These are phyloP conservation scores for cattle (Bos taurus) DNA, from an alignment of 2,113 vertebrate genomes.

Conservation along the genomic window ARS-UCD2.0 NC_037334.1:62055501-62056000, in stretches of 20 bases:
- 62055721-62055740: neutral
- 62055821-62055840: neutral
- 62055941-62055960: neutral
- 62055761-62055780: neutral
- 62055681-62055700: neutral
- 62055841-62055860: neutral
- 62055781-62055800: neutral
- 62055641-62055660: neutral
- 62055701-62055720: neutral
- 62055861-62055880: neutral
- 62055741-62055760: neutral
- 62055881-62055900: neutral
- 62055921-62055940: neutral
- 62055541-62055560: neutral
- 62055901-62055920: neutral
- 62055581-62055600: neutral
- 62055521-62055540: neutral
- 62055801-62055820: neutral
- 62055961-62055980: neutral
- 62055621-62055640: neutral
- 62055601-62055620: neutral
- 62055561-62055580: neutral
- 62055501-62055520: neutral
- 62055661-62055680: neutral
- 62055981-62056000: neutral